These are phyloP conservation scores for Planococcus citri DNA, from an alignment of 1,140 invertebrate genomes.

Conservation along the genomic window DNA sequence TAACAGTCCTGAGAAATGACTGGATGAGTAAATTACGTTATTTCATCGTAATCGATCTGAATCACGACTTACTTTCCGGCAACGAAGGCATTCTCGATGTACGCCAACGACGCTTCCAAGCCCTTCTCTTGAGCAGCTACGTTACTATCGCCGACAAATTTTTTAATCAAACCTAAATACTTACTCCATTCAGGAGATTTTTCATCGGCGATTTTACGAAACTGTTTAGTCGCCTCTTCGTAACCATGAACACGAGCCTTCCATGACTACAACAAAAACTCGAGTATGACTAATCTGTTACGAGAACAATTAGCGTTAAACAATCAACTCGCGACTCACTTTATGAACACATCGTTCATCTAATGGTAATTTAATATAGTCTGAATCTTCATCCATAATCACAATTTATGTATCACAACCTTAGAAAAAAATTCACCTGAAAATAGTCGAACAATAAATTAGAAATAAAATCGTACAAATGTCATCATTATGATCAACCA, in stretches of 20 bases:
- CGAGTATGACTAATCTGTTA: background rate
- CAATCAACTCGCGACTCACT: constrained; percentile 33
- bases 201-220: constrained; percentile 74
- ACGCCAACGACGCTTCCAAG: constrained; percentile 77
- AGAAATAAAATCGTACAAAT: background rate
- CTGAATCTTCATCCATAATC: constrained; percentile 61
- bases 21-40: background rate
- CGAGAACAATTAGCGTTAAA: background rate
- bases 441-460: background rate
- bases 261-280: constrained; percentile 52
- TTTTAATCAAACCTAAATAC: constrained; percentile 82
- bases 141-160: constrained; percentile 91
- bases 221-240: constrained; percentile 81
- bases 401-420: background rate
- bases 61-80: constrained; percentile 60
- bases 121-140: constrained; percentile 92
- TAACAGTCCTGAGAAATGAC: constrained; percentile 53
- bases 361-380: constrained; percentile 80
- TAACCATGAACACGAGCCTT: constrained; percentile 87
- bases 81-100: constrained; percentile 73
- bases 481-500: background rate
- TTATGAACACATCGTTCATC: constrained; percentile 88
- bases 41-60: too few relatives aligned
- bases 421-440: background rate
- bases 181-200: constrained; percentile 88